Base-by-base conservation (phyloP, 2,888 invertebrate species). In the Phanerotoma sp. region DNA sequence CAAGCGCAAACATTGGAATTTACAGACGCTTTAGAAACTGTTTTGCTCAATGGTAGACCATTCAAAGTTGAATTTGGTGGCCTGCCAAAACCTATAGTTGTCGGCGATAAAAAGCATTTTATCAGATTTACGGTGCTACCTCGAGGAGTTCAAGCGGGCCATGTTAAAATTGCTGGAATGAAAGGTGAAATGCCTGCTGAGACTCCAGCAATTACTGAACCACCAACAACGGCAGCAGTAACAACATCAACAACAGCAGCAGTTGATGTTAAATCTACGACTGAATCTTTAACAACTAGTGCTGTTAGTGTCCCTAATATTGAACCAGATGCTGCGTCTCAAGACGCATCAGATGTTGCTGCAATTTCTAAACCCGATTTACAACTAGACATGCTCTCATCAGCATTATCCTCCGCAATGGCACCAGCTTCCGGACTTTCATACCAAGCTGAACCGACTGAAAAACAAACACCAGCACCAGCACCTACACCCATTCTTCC, bases 61-160 rank as follows among this genome's bases (percentile, higher is more conserved):
- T 88, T 88, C 67, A 84, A 85, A 70, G 86, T 91, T 2, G 89
- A 91, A 68, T 94, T 89, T 72, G 93, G 93, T 18, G 92, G 91
- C 28, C 77, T 92, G 52, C 93, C 93, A 0, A 88, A 89, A 70
- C 89, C 91, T 3, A 84, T 92, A 54, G 81, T 83, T 51, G 79
- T 92, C 2, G 83, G 85, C n/a, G 86, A 84, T 22, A 86, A 85
- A 62, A 90, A 89, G 67, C 88, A 89, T 72, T 93, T 89, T 70
- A 83, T 92, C 21, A 80, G 93, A 32, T 91, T 94, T 74, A 88
- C 91, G 0, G 87, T 87, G 1, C 74, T 93, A 56, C 92, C 93
- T 0, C 81, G 84, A 50, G 85, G 86, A 32, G 81, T 91, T 5
- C 82, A 82, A 59, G 87, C 90, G 0, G 93, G 93, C 0, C 82